A percentile compares a stretch with the other conserved stretches of the same genome.
Evolutionary conservation across 2,888 invertebrate genomes (phyloP).

Genomic region (Drosophila demipolita): DNA sequence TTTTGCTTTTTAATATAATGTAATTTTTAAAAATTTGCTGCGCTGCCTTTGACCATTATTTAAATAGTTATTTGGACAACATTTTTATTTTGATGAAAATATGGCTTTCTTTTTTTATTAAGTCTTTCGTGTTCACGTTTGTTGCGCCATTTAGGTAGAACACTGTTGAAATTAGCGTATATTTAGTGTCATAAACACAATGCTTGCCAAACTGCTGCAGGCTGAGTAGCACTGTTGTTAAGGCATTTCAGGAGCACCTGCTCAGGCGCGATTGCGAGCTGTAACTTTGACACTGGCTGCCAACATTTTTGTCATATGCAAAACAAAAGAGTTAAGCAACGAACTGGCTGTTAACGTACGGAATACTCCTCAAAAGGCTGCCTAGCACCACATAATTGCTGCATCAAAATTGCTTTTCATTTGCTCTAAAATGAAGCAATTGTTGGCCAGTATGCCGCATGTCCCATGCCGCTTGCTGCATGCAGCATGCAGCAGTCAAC

Average conservation of each 20-base stretch:
- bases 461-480: slow-evolving; percentile 15
- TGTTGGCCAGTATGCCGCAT: slow-evolving; percentile 46
- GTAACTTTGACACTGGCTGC: slow-evolving; percentile 46
- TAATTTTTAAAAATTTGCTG: background rate
- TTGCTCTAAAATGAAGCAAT: slow-evolving; percentile 76
- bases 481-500: slow-evolving; percentile 21
- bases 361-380: slow-evolving; percentile 16
- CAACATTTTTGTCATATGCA: slow-evolving; percentile 68
- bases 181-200: background rate
- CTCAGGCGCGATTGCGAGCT: slow-evolving; percentile 6
- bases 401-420: slow-evolving; percentile 76
- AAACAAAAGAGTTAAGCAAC: slow-evolving; percentile 72
- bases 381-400: slow-evolving; percentile 60
- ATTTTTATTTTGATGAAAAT: background rate
- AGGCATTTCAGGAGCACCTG: slow-evolving; percentile 29
- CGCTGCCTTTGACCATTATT: background rate
- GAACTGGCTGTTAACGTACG: slow-evolving; percentile 41
- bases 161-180: background rate
- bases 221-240: slow-evolving; percentile 19
- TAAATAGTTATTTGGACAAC: background rate
- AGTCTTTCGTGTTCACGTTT: background rate
- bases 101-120: background rate
- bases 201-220: slow-evolving; percentile 5
- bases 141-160: background rate
- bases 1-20: background rate